A percentile compares a stretch with the other conserved stretches of the same genome.
phyloP scores from a whole-genome alignment of 2,113 vertebrate genomes.

The Orthonyx spaldingii region DNA sequence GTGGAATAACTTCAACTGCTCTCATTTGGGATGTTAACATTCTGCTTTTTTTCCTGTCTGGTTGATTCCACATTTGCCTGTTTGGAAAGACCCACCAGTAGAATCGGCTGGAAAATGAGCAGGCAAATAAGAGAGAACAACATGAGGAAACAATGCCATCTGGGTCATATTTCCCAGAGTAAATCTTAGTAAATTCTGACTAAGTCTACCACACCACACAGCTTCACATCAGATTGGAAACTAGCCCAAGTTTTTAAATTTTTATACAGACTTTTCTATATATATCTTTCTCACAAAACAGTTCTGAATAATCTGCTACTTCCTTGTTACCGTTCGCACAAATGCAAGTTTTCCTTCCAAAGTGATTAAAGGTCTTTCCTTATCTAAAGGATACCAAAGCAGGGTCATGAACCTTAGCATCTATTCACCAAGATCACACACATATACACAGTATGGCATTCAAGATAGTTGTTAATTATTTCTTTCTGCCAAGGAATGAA shows the following conservation, averaged over 20 bases:
- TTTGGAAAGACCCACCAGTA: not conserved
- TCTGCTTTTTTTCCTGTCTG: not conserved
- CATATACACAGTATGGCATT: accelerated
- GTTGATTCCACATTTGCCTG: not conserved
- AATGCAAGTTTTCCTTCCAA: not conserved
- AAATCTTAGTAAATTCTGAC: not conserved
- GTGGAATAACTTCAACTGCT: not conserved
- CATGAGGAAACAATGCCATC: not conserved
- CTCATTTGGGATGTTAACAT: not conserved
- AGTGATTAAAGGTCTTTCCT: not conserved
- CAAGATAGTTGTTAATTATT: not conserved
- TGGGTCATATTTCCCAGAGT: not conserved
- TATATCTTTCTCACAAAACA: not conserved
- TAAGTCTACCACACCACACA: not conserved
- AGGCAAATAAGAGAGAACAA: not conserved
- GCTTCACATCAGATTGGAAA: not conserved
- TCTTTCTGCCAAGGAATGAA: not conserved
- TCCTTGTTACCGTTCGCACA: not conserved
- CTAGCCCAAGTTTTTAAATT: not conserved
- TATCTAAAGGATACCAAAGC: not conserved
- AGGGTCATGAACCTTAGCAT: not conserved
- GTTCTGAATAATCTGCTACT: not conserved
- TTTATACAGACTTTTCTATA: not conserved
- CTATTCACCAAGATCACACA: not conserved
- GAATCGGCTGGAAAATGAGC: not conserved